Evolutionary conservation across 2,797 vertebrate species (phyloP).

Genomic region (Mus caroli): DNA sequence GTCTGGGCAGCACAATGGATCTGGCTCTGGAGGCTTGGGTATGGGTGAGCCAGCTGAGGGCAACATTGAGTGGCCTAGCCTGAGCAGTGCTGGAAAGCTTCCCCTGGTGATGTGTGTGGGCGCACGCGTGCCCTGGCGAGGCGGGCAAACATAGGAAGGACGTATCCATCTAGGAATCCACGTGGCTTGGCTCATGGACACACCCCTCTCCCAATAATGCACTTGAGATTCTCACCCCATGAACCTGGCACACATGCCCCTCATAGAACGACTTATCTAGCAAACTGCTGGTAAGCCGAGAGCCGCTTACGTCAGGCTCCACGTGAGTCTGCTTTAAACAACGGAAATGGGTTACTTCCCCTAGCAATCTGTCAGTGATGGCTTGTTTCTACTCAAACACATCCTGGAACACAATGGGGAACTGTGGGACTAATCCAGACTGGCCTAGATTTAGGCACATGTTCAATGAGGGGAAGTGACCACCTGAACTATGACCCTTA

Average conservation of each 20-base stretch:
- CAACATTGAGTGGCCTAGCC: not conserved
- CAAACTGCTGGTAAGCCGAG: not conserved
- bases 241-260: not conserved
- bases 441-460: not conserved
- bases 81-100: not conserved
- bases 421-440: not conserved
- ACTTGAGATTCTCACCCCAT: not conserved
- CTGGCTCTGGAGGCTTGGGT: not conserved
- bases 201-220: not conserved
- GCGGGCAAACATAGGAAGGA: no score
- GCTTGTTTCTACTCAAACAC: not conserved
- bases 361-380: not conserved
- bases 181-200: no score
- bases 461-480: not conserved
- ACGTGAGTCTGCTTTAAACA: not conserved
- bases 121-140: not conserved
- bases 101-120: no score
- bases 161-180: no score
- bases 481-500: not conserved
- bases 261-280: not conserved
- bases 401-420: not conserved
- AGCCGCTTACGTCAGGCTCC: no score
- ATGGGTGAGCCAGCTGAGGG: not conserved
- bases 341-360: not conserved
- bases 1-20: not conserved